phyloP scores from a whole-genome alignment of 2,113 vertebrate genomes.

The Kryptolebias marmoratus region DNA sequence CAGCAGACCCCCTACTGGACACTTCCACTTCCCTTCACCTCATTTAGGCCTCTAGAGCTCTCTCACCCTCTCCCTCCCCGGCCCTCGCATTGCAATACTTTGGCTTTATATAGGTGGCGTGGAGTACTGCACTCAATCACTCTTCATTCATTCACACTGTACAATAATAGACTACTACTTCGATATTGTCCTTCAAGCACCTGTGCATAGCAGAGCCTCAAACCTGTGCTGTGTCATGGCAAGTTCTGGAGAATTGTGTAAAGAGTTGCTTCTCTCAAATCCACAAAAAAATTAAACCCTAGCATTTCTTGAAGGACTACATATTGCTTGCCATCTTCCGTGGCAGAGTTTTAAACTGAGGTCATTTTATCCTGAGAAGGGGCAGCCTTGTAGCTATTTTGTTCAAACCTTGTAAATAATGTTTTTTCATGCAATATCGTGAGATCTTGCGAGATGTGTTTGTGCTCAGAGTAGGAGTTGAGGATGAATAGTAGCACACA shows the following conservation, averaged over 20 bases:
- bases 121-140: slow-evolving; percentile 77
- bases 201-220: slow-evolving; percentile 61
- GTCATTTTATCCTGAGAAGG: too few species aligned
- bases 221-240: slow-evolving; percentile 41
- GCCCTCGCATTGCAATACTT: slow-evolving; percentile 65
- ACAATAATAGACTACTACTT: slow-evolving; percentile 69
- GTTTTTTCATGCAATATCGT: too few species aligned
- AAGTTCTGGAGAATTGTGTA: slow-evolving; percentile 46
- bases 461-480: too few species aligned
- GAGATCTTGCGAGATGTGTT: too few species aligned
- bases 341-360: too few species aligned
- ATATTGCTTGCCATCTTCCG: too few species aligned
- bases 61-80: slow-evolving; percentile 52
- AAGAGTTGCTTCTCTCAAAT: slow-evolving; percentile 45
- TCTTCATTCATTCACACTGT: slow-evolving; percentile 75
- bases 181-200: slow-evolving; percentile 64
- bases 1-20: slow-evolving; percentile 86
- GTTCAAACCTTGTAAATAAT: too few species aligned
- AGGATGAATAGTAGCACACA: too few species aligned
- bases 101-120: slow-evolving; percentile 66
- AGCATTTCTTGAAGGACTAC: too few species aligned
- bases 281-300: neutral
- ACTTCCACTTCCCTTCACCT: slow-evolving; percentile 84
- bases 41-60: slow-evolving; percentile 71
- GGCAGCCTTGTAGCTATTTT: too few species aligned